These are phyloP conservation scores for Pomacea maculata DNA, from an alignment of 1,140 invertebrate genomes.

Conservation along the genomic window DNA sequence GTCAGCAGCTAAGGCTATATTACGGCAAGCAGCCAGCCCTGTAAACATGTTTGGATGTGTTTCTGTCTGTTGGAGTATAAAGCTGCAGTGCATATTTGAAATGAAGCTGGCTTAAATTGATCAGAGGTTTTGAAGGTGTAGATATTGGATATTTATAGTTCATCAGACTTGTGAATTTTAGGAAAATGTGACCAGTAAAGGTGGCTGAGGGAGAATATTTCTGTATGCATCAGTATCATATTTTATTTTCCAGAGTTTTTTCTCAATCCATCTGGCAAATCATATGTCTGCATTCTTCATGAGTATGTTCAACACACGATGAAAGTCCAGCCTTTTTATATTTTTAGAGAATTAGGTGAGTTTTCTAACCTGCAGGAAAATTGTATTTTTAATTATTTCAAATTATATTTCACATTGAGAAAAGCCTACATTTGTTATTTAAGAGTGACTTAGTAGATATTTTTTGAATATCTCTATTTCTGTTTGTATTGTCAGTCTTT, in stretches of 20 bases:
- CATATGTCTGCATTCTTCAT: constrained; percentile 93
- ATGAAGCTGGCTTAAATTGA: too few relatives aligned
- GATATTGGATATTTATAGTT: too few relatives aligned
- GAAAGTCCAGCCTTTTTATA: constrained; percentile 91
- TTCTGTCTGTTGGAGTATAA: too few relatives aligned
- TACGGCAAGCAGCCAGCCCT: neutral
- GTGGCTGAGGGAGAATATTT: too few relatives aligned
- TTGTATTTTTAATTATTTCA: neutral
- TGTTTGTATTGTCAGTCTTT: too few relatives aligned
- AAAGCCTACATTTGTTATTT: too few relatives aligned
- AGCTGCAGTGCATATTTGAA: too few relatives aligned
- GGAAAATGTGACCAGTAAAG: too few relatives aligned
- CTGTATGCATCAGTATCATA: neutral
- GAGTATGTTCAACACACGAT: constrained; percentile 95
- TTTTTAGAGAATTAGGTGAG: constrained; percentile 88
- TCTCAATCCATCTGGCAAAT: constrained; percentile 67
- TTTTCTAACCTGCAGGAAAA: neutral
- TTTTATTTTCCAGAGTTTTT: constrained; percentile 63
- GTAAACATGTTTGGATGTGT: neutral
- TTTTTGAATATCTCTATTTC: neutral
- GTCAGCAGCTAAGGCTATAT: too few relatives aligned
- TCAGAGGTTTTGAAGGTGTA: too few relatives aligned
- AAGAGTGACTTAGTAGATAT: too few relatives aligned
- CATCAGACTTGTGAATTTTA: too few relatives aligned
- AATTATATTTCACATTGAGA: neutral